phyloP scores from a whole-genome alignment of 2,888 invertebrate genomes.

The Rotaria macrura region DNA sequence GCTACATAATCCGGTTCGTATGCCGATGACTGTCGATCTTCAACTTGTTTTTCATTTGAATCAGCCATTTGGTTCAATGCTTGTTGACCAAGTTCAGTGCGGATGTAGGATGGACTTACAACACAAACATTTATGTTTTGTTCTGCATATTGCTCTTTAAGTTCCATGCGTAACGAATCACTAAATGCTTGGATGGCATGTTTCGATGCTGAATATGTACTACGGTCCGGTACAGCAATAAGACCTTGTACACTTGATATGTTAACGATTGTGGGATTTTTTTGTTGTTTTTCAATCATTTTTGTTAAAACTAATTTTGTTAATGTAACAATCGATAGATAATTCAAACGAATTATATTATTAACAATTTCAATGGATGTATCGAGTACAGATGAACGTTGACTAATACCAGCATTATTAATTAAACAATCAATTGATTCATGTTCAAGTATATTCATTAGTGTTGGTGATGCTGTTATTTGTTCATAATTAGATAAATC shows the following conservation, averaged over 20 bases:
- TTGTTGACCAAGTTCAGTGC: constrained; percentile 4
- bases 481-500: background rate
- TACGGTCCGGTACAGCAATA: background rate
- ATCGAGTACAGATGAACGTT: background rate
- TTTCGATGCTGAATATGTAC: constrained; percentile 21
- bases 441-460: background rate
- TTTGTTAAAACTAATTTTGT: background rate
- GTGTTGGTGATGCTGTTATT: too few species aligned
- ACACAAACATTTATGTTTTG: background rate
- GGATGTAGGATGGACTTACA: background rate
- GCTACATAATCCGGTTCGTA: constrained; percentile 15
- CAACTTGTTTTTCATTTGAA: background rate
- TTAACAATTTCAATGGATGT: background rate
- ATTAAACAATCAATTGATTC: background rate
- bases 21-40: background rate
- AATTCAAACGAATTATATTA: constrained; percentile 9
- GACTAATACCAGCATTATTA: constrained; percentile 19
- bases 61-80: background rate
- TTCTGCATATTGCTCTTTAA: background rate
- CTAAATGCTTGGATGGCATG: constrained; percentile 23
- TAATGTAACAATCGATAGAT: background rate
- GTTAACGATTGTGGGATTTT: background rate
- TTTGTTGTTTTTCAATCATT: background rate
- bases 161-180: constrained; percentile 12
- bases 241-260: constrained; percentile 15